Evolutionary conservation across 2,113 vertebrate species (phyloP), one percentile per base, ranked within the genome.

Genomic region (Tachysurus vachellii): DNA sequence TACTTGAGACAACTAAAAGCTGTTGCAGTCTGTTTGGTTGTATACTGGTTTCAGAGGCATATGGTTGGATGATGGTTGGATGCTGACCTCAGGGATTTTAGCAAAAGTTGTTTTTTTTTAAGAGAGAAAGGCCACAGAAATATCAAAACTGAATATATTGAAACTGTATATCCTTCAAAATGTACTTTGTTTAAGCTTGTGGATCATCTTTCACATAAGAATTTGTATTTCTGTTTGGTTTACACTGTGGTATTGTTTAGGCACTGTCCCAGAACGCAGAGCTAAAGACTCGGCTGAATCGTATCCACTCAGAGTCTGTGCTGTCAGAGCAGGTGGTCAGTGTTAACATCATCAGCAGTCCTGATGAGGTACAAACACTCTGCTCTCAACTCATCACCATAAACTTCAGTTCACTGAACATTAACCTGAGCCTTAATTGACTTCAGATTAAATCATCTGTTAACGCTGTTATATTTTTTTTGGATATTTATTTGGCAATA

Each of bases 341-440:
- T 94, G 98, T 99, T 94, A 99, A 99, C 96, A 97, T 99, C 96
- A 98, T 99, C 91, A 96, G 97, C 95, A 99, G 97, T 86, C 96
- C 97, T 88, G 97, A 99, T 90, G 97, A 99, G 97, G 98, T 99
- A 95, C 94, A 95, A 88, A 21, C 54, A 86, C 71, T 85, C 87
- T 82, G 50, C 36, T 64, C 86, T 80, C 84, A 59, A 50, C 80
- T 61, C 50, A 28, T 85, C 26, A 57, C 57, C 50, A 47, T 11
- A 42, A 19, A 70, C 64, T 21, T 70, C 19, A 86, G 31, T 50
- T 31, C 47, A 61, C 14, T 36, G 57, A 47, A 21, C 59, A 53
- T 77, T 53, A 66, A 4, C n/a, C 16, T 19, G 56, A 44, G 23
- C 79, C 57, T 61, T 81, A 44, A 81, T 44, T 26, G 36, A 44